Evolutionary conservation across 2,888 invertebrate genomes (phyloP).

Genomic region (Halictus ligatus): DNA sequence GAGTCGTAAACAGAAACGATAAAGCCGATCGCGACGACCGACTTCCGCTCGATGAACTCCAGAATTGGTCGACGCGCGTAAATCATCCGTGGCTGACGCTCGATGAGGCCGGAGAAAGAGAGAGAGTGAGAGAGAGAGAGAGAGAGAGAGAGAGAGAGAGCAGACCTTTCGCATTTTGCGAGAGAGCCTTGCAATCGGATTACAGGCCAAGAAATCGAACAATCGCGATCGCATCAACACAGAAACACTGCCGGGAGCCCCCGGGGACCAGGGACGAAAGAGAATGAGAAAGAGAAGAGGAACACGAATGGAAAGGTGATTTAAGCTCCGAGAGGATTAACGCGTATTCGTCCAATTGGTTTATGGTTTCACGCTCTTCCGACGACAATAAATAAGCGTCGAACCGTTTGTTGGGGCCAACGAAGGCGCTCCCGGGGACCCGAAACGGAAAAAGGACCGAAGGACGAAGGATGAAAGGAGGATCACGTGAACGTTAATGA

Average conservation of each 20-base stretch:
- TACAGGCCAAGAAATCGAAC: conserved; percentile 43
- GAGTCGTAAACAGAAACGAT: conserved; percentile 13
- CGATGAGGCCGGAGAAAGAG: background rate
- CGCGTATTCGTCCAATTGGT: conserved; percentile 56
- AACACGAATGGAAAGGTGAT: conserved; percentile 30
- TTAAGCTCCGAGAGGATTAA: conserved; percentile 55
- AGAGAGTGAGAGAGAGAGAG: background rate
- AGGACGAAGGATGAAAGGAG: conserved; percentile 25
- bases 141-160: background rate
- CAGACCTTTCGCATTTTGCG: conserved; percentile 8
- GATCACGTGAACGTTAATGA: conserved; percentile 51
- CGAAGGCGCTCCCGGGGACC: background rate
- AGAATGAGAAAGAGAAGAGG: conserved; percentile 37
- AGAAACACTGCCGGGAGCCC: background rate
- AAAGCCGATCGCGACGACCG: conserved; percentile 5
- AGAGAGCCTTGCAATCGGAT: conserved; percentile 46
- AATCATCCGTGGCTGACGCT: conserved; percentile 41
- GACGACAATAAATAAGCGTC: conserved; percentile 54
- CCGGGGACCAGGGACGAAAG: background rate
- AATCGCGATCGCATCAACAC: conserved; percentile 24
- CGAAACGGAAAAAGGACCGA: conserved; percentile 44
- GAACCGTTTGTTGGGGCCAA: conserved; percentile 29
- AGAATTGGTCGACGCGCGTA: conserved; percentile 13
- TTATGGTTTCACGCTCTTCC: conserved; percentile 60
- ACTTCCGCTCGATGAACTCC: conserved; percentile 22